Base-by-base conservation (phyloP, 2,113 vertebrate species). In the Cinclus cinclus region DNA sequence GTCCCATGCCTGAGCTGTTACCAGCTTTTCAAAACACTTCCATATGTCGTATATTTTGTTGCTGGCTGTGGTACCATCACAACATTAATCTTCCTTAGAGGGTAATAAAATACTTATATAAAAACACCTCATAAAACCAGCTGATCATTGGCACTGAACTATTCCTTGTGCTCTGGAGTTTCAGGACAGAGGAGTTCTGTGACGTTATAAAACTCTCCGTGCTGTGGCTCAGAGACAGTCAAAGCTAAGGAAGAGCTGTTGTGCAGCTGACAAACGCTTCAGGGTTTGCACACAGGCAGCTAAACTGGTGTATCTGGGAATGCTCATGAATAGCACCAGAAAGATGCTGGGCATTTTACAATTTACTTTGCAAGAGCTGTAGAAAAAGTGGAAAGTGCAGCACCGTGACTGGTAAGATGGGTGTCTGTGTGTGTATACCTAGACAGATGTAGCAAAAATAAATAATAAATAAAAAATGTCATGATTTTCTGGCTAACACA, bases 401-500 rank as follows among this genome's bases (percentile, higher is more conserved):
- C 47, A 27, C 19, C 11, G 2, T 21, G 5, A 46, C 12, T 15
- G n/a, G 3, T 20, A 47, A 58, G 2, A 10, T 5, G 63, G 15
- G 20, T 27, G 7, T 23, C 21, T 7, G 3, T 12, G 21, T 28
- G 7, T 31, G 21, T 37, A 2, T 35, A 62, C 31, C 33, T 19
- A 44, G 37, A 47, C 19, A 84, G 10, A 33, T 0, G 0, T 5
- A n/a, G 16, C 5, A 56, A 49, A 90, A 88, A 55, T 11, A 62
- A 83, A 60, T 37, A 8, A 37, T 37, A 37, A 37, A 37, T 37
- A 37, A 37, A 37, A 37, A 37, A 37, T 37, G 35, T 53, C 7
- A 7, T 55, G 30, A 56, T 49, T 59, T 47, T 56, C 27, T 56
- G 33, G 18, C 31, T 74, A 82, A 74, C 11, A 59, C n/a, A 83